Evolutionary conservation across 2,888 invertebrate genomes (phyloP).

Genomic region (Neoaliturus tenellus): DNA sequence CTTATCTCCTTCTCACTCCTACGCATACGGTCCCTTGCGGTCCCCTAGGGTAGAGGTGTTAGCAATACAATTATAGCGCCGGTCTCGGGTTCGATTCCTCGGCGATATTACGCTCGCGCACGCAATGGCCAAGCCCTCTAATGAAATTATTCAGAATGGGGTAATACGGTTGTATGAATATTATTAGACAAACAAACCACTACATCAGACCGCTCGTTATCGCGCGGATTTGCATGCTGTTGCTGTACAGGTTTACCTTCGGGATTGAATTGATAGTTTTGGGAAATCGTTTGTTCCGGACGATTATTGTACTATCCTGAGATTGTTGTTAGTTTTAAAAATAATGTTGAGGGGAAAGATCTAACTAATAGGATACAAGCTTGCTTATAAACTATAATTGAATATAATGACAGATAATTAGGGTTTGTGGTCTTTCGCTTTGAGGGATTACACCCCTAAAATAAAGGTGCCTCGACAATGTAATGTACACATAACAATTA

Average conservation of each 20-base stretch:
- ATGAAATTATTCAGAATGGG: slow-evolving; percentile 56
- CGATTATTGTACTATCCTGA: no score
- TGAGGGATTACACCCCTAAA: no score
- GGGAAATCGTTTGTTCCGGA: no score
- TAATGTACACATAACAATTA: no score
- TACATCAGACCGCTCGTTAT: slow-evolving; percentile 30
- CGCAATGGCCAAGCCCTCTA: not conserved
- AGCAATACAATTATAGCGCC: not conserved
- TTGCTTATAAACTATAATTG: no score
- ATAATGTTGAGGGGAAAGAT: no score
- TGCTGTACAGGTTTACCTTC: not conserved
- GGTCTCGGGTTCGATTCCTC: not conserved
- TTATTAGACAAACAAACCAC: slow-evolving; percentile 46
- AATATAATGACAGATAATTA: no score
- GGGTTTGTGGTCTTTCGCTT: no score
- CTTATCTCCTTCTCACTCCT: not conserved
- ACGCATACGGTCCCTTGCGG: not conserved
- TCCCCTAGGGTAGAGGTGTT: slow-evolving; percentile 8
- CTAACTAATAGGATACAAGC: no score
- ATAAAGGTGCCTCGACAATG: no score
- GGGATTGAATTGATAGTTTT: not conserved
- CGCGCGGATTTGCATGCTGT: not conserved
- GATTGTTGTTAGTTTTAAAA: no score
- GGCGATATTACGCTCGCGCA: slow-evolving; percentile 20
- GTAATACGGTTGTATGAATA: slow-evolving; percentile 52